Conservation (phyloP, 1,140 invertebrate genomes). For the Drosophila ananassae region DNA sequence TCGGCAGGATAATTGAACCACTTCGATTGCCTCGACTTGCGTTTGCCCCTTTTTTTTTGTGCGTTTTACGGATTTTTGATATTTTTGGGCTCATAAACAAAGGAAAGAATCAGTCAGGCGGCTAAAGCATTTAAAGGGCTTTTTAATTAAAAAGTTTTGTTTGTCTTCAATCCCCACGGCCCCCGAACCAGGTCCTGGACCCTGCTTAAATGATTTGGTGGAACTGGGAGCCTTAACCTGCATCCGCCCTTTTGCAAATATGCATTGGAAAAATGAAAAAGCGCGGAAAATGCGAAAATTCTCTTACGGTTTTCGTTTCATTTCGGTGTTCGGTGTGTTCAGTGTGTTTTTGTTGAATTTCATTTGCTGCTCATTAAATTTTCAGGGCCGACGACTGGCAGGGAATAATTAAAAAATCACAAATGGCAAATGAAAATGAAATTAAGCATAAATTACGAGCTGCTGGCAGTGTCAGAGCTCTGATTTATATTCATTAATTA, state of each 20-base stretch:
- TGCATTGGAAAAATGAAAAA: conserved; percentile 17
- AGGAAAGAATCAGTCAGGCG: conserved; percentile 49
- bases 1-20: conserved; percentile 62
- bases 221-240: conserved; percentile 2
- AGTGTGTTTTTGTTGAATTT: conserved; percentile 52
- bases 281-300: not conserved
- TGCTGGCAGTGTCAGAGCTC: conserved; percentile 52
- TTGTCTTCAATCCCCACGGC: conserved; percentile 35
- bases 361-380: conserved; percentile 63
- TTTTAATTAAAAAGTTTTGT: conserved; percentile 82
- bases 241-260: conserved; percentile 16
- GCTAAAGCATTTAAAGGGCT: conserved; percentile 72
- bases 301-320: not conserved
- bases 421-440: conserved; percentile 57
- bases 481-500: conserved; percentile 54
- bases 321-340: conserved; percentile 30
- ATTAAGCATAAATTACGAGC: conserved; percentile 69
- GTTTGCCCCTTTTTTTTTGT: conserved; percentile 38
- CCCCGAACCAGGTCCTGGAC: not conserved
- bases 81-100: conserved; percentile 28
- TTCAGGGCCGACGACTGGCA: conserved; percentile 34
- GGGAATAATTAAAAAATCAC: conserved; percentile 57
- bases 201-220: conserved; percentile 27
- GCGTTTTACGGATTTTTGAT: conserved; percentile 33
- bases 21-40: conserved; percentile 60